phyloP scores from a whole-genome alignment of 2,113 vertebrate genomes.

The Gyps fulvus region DNA sequence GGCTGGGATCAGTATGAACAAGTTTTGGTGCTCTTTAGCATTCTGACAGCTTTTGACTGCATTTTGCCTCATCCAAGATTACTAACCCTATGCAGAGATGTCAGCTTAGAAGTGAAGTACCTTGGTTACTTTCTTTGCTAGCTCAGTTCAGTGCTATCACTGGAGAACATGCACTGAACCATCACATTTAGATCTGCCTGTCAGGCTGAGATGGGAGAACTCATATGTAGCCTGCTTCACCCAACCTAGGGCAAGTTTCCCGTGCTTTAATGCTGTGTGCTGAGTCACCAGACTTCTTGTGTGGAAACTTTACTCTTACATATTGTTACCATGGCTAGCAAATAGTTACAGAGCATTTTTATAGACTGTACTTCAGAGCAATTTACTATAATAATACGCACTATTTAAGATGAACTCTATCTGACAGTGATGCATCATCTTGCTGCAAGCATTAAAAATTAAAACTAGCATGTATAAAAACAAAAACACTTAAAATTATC shows the following conservation, averaged over 20 bases:
- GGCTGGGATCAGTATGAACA: background rate
- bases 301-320: background rate
- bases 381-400: background rate
- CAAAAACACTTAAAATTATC: background rate
- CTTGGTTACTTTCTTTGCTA: background rate
- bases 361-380: background rate
- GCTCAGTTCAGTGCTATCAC: background rate
- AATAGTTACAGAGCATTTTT: background rate
- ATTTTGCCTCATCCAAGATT: background rate
- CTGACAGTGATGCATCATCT: background rate
- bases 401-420: background rate
- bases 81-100: background rate
- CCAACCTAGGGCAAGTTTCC: background rate
- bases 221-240: background rate
- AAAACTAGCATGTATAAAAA: background rate
- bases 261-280: background rate
- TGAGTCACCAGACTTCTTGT: background rate
- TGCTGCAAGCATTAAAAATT: conserved; percentile 5
- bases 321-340: background rate
- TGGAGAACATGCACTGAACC: background rate
- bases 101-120: background rate
- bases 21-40: background rate
- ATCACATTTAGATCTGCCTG: background rate
- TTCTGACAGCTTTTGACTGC: background rate
- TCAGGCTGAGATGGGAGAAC: background rate